A percentile compares a stretch with the other conserved stretches of the same genome.
phyloP scores from a whole-genome alignment of 2,888 invertebrate genomes.

The Myathropa florea region DNA sequence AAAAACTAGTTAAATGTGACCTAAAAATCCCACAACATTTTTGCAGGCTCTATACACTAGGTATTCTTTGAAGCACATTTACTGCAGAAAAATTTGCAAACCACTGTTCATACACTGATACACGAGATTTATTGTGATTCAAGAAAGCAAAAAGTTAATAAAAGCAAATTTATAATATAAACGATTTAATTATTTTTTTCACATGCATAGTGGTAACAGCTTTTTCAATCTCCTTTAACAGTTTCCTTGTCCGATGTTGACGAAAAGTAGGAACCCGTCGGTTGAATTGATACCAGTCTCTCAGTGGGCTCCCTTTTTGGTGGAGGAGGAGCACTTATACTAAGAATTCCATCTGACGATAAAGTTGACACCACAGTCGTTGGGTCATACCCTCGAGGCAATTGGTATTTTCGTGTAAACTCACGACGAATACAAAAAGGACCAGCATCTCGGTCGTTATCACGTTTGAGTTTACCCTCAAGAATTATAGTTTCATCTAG shows the following conservation, averaged over 20 bases:
- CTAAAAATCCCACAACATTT: too few relatives aligned
- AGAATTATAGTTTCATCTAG: slow-evolving; percentile 77
- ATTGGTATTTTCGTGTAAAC: slow-evolving; percentile 77
- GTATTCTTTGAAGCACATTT: too few relatives aligned
- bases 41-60: too few relatives aligned
- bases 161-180: too few relatives aligned
- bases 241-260: slow-evolving; percentile 21
- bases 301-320: slow-evolving; percentile 77
- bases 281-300: slow-evolving; percentile 76
- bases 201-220: not conserved
- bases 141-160: too few relatives aligned
- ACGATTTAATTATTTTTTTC: too few relatives aligned
- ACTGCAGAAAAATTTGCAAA: too few relatives aligned
- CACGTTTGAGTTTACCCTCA: slow-evolving; percentile 76
- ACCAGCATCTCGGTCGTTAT: slow-evolving; percentile 74
- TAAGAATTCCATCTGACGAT: slow-evolving; percentile 78
- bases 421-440: slow-evolving; percentile 77
- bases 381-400: slow-evolving; percentile 78
- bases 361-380: slow-evolving; percentile 76
- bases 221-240: not conserved
- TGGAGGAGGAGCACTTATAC: slow-evolving; percentile 78
- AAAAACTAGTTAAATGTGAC: too few relatives aligned
- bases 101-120: too few relatives aligned
- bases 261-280: slow-evolving; percentile 76
- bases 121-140: too few relatives aligned